Conservation (phyloP, 2,888 invertebrate species). For the Peribatodes rhomboidaria region DNA sequence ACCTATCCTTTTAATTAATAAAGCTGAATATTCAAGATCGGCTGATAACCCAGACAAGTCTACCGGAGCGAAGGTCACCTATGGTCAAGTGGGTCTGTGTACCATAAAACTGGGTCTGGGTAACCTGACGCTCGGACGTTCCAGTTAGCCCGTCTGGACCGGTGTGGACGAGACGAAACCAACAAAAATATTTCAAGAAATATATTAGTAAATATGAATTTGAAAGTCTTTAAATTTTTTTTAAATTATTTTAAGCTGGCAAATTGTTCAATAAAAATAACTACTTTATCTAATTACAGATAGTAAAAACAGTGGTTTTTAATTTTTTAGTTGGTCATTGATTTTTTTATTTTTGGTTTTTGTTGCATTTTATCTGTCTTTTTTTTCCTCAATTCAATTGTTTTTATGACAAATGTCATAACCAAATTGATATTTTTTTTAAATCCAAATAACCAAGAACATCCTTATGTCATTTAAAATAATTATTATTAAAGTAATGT, state of each 20-base stretch:
- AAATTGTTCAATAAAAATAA: slow-evolving; percentile 11
- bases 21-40: slow-evolving; percentile 6
- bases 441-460: too few relatives aligned
- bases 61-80: slow-evolving; percentile 59
- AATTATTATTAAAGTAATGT: too few relatives aligned
- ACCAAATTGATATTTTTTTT: too few relatives aligned
- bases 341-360: too few relatives aligned
- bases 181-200: slow-evolving; percentile 6
- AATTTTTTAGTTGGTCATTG: too few relatives aligned
- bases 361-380: too few relatives aligned
- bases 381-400: too few relatives aligned
- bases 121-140: slow-evolving; percentile 67
- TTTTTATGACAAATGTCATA: too few relatives aligned
- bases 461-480: too few relatives aligned
- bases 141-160: slow-evolving; percentile 59
- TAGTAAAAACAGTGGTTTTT: too few relatives aligned
- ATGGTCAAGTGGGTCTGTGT: slow-evolving; percentile 66
- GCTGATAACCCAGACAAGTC: slow-evolving; percentile 24
- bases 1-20: slow-evolving; percentile 8
- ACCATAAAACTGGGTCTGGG: slow-evolving; percentile 64
- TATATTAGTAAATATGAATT: too few relatives aligned
- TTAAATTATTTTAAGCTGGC: not conserved
- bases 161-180: slow-evolving; percentile 47
- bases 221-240: too few relatives aligned
- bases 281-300: not conserved